Percentiles rank a stretch among this genome's conserved stretches.
phyloP scores from a whole-genome alignment of 2,113 vertebrate genomes.

The Xenopus laevis region DNA sequence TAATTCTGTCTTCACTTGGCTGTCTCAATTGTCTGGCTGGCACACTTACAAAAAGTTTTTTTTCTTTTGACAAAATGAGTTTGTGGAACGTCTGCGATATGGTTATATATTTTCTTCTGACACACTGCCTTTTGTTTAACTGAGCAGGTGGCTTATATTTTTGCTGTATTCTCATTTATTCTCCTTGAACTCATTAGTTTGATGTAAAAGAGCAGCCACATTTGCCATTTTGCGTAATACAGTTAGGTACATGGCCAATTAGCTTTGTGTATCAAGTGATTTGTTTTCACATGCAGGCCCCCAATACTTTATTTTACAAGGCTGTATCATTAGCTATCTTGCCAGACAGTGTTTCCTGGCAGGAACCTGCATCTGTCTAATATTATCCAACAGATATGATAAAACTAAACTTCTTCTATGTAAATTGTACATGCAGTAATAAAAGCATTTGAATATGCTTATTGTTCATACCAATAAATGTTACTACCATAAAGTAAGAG shows the following conservation, averaged over 20 bases:
- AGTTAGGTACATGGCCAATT: slow-evolving; percentile 7
- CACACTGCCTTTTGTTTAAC: slow-evolving; percentile 28
- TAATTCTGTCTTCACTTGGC: slow-evolving; percentile 39
- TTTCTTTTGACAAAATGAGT: slow-evolving; percentile 35
- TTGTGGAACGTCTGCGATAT: slow-evolving; percentile 33
- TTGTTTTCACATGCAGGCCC: slow-evolving; percentile 17
- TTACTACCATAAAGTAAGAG: no score
- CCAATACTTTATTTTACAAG: neutral
- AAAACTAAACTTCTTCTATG: neutral
- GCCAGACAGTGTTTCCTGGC: slow-evolving; percentile 1
- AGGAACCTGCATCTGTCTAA: neutral
- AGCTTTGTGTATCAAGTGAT: slow-evolving; percentile 8
- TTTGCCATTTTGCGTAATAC: slow-evolving; percentile 1
- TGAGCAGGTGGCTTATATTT: slow-evolving; percentile 31
- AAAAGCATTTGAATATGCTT: neutral
- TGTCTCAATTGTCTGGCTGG: slow-evolving; percentile 41
- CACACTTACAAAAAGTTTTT: slow-evolving; percentile 35
- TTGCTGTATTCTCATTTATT: slow-evolving; percentile 31
- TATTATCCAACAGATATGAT: neutral
- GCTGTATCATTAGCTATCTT: slow-evolving; percentile 5
- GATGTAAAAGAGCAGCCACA: slow-evolving; percentile 3
- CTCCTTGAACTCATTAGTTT: slow-evolving; percentile 22
- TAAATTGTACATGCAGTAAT: neutral
- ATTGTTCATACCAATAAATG: no score
- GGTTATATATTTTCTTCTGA: slow-evolving; percentile 39